phyloP scores from a whole-genome alignment of 2,797 vertebrate species.

The Spinus pinus region DNA sequence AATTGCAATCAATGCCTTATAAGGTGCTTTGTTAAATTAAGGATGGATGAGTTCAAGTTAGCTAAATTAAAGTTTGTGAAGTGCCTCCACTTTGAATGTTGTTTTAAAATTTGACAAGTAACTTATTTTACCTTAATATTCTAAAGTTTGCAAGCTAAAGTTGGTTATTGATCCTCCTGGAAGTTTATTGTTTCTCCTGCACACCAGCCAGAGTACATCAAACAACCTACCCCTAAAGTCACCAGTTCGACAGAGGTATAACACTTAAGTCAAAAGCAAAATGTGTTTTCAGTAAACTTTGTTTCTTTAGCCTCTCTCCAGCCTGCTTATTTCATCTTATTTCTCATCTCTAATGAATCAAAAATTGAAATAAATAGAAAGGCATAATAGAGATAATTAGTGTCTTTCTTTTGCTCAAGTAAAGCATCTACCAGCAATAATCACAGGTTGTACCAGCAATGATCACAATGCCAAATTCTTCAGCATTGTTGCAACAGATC shows the following conservation, averaged over 20 bases:
- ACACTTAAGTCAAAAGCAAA: not conserved
- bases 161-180: not conserved
- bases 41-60: not conserved
- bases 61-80: not conserved
- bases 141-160: not conserved
- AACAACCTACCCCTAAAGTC: not conserved
- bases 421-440: not conserved
- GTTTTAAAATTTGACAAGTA: not conserved
- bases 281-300: not conserved
- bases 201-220: not conserved
- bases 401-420: not conserved
- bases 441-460: not conserved
- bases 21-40: not conserved
- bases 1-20: not conserved
- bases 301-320: not conserved
- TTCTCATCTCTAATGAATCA: not conserved
- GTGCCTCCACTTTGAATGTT: not conserved
- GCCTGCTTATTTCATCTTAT: not conserved
- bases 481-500: not conserved
- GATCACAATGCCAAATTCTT: not conserved
- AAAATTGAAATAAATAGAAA: not conserved
- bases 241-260: not conserved
- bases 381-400: rapidly evolving
- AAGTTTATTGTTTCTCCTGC: not conserved
- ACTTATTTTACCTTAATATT: not conserved